Percentiles rank a stretch among this genome's conserved stretches.
These are phyloP conservation scores for Lutjanus erythropterus DNA, from an alignment of 2,113 vertebrate species.

Conservation along the genomic window DNA sequence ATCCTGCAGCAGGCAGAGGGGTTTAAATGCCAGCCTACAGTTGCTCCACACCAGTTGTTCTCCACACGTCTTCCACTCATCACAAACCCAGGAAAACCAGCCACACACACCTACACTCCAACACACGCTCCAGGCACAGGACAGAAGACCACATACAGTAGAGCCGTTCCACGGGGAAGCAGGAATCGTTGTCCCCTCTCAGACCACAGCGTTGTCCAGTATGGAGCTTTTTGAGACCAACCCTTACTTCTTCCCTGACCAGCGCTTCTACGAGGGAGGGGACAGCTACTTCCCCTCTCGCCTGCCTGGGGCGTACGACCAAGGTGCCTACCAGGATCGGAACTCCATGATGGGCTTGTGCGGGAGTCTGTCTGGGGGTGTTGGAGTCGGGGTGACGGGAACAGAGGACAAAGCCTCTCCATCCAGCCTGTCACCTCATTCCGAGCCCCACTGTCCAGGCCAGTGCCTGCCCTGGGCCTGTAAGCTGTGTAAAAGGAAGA, in stretches of 20 bases:
- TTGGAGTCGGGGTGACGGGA: constrained; percentile 70
- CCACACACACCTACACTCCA: constrained; percentile 58
- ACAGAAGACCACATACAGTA: constrained; percentile 59
- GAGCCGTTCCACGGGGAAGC: constrained; percentile 57
- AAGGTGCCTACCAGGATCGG: constrained; percentile 89
- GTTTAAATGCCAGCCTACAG: constrained; percentile 99
- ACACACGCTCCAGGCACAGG: constrained; percentile 66
- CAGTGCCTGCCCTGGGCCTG: constrained; percentile 98
- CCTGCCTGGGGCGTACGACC: constrained; percentile 88
- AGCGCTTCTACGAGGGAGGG: constrained; percentile 93
- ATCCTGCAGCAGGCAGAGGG: constrained; percentile 95
- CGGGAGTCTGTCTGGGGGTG: constrained; percentile 80
- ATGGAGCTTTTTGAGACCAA: constrained; percentile 99
- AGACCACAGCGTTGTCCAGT: constrained; percentile 49
- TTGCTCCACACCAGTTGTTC: constrained; percentile 88
- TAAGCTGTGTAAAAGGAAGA: constrained; percentile 96
- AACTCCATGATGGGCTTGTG: constrained; percentile 89
- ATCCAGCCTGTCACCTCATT: constrained; percentile 80
- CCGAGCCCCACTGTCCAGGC: constrained; percentile 93
- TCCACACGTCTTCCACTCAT: constrained; percentile 86
- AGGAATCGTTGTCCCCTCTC: constrained; percentile 60
- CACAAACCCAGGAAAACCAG: constrained; percentile 77
- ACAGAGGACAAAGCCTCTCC: constrained; percentile 92
- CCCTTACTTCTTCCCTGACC: constrained; percentile 96
- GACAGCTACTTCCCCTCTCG: constrained; percentile 93